Base-by-base conservation (phyloP, 2,888 invertebrate genomes). In the Drosophila planitibia region DNA sequence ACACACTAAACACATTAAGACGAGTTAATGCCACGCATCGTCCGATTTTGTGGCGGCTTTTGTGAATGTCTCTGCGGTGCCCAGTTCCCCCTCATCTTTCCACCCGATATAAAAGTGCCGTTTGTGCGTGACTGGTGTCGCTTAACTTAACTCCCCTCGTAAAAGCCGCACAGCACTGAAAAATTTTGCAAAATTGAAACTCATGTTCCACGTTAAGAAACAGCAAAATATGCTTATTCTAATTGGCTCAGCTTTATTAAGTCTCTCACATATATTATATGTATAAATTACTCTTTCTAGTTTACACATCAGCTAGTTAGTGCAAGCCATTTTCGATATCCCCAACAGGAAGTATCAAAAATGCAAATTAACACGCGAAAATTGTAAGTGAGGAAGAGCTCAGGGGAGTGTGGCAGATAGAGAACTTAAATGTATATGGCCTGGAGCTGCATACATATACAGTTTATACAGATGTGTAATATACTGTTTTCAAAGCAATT, bases 1-100 rank as follows among this genome's bases (percentile, higher is more conserved):
- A 39, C n/a, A 41, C 44, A 9, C 28, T 39, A 35, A 78, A 53
- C 74, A 53, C 74, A 79, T 79, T 79, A 61, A 79, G 79, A 79
- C 82, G 74, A 79, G 79, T 65, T 79, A 82, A 79, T 74, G 70
- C 79, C 74, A 82, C 79, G 83, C 80, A 79, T 74, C 79, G 79
- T 79, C 79, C 83, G 79, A 82, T 82, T 79, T 82, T 74, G 39
- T 73, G 74, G 70, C 47, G 79, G 82, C 74, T 74, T 79, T 81
- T 78, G 64, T 79, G 68, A 60, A 57, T 77, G 68, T 54, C 39
- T 62, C 41, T 51, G 47, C 47, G 25, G 4, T 58, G 22, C 37
- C 28, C 53, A 28, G 3, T 52, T 14, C n/a, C n/a, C 35, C 16
- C 33, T n/a, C 4, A 9, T 16, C 22, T 0, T 3, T 9, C 14